A percentile compares a stretch with the other conserved stretches of the same genome.
These are phyloP conservation scores for Malthinus flaveolus DNA, from an alignment of 2,888 invertebrate genomes.

Conservation along the genomic window DNA sequence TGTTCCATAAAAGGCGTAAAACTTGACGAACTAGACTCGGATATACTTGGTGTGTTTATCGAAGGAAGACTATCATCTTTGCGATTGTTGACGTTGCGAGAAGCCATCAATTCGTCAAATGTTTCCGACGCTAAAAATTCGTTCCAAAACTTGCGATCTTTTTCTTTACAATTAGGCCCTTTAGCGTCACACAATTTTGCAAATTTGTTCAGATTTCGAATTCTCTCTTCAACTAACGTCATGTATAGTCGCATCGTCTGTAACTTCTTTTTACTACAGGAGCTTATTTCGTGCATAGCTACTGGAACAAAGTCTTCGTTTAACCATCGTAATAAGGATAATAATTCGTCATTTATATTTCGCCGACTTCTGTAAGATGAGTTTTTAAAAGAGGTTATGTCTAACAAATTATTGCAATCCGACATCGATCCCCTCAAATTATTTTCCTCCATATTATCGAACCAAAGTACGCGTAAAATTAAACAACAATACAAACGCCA, in stretches of 20 bases:
- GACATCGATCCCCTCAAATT: background rate
- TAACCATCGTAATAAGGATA: background rate
- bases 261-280: background rate
- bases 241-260: background rate
- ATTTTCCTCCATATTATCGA: background rate
- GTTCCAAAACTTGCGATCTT: background rate
- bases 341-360: background rate
- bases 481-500: too few species aligned
- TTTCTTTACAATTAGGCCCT: background rate
- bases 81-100: too few species aligned
- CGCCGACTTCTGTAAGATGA: background rate
- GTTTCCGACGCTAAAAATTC: background rate
- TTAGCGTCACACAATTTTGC: background rate
- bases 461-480: background rate
- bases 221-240: background rate
- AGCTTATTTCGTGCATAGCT: background rate
- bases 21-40: too few species aligned
- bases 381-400: conserved; percentile 4
- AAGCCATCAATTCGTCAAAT: too few species aligned
- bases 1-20: too few species aligned
- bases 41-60: too few species aligned
- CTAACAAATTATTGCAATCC: background rate
- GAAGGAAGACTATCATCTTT: too few species aligned
- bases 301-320: background rate
- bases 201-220: conserved; percentile 1